Conservation (phyloP, 1,140 invertebrate species). For the Drosophila busckii region DNA sequence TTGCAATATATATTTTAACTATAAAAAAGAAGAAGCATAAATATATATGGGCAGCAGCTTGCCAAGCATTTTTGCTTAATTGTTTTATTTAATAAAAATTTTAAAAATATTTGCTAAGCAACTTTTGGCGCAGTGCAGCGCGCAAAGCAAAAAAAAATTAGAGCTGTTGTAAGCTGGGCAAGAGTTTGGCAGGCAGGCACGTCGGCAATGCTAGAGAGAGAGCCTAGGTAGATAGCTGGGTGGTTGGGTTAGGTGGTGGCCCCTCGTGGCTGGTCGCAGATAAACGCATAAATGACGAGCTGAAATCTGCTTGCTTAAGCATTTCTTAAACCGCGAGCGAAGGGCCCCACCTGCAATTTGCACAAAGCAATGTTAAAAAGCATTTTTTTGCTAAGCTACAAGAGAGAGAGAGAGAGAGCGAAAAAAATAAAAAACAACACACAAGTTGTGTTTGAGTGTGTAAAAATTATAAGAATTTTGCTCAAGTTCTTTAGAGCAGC, state of each 20-base stretch:
- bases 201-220: no score
- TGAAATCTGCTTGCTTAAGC: conserved; percentile 63
- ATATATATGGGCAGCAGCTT: no score
- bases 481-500: conserved; percentile 59
- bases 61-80: no score
- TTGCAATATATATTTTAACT: no score
- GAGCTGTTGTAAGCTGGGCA: no score
- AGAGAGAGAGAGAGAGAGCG: neutral
- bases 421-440: neutral
- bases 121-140: no score
- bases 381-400: conserved; percentile 68
- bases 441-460: conserved; percentile 19
- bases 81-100: no score
- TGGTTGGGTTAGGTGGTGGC: conserved; percentile 9
- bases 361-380: conserved; percentile 52
- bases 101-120: no score
- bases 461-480: conserved; percentile 75
- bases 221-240: no score
- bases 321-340: conserved; percentile 20
- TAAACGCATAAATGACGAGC: conserved; percentile 76
- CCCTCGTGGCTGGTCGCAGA: conserved; percentile 63
- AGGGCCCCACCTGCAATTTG: neutral
- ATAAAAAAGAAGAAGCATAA: no score
- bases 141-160: no score
- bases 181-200: no score